Conservation (phyloP, 2,113 vertebrate genomes). For the Pelobates fuscus region DNA sequence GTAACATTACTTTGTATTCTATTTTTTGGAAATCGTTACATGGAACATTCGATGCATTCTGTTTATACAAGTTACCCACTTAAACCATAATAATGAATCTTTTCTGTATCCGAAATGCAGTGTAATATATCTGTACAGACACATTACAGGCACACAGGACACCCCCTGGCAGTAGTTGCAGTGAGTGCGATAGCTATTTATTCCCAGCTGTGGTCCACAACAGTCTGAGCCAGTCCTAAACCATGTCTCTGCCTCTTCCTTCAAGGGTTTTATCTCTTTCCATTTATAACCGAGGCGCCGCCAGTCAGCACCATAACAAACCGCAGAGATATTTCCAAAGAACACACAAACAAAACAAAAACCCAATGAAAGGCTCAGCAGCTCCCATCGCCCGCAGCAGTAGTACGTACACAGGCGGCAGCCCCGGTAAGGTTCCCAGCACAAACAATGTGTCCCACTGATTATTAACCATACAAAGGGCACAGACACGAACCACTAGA, state of each 20-base stretch:
- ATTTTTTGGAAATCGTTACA: too few relatives aligned
- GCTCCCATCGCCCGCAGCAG: not conserved
- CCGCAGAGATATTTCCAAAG: slow-evolving; percentile 31
- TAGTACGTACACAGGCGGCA: not conserved
- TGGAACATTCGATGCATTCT: too few relatives aligned
- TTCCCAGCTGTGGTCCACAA: slow-evolving; percentile 36
- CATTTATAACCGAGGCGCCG: slow-evolving; percentile 37
- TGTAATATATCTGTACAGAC: too few relatives aligned
- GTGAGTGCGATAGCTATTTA: slow-evolving; percentile 39
- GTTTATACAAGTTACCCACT: too few relatives aligned
- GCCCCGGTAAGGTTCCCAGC: not conserved
- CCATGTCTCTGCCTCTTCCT: slow-evolving; percentile 42
- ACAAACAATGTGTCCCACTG: too few relatives aligned
- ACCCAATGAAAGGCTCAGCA: not conserved
- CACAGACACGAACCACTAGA: too few relatives aligned
- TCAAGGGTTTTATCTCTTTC: slow-evolving; percentile 20
- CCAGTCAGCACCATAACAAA: slow-evolving; percentile 45
- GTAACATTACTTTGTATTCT: too few relatives aligned
- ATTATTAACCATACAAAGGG: too few relatives aligned
- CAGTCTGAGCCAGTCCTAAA: slow-evolving; percentile 5
- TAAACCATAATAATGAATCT: too few relatives aligned
- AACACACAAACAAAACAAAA: slow-evolving; percentile 21
- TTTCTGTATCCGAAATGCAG: too few relatives aligned
- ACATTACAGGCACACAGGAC: not conserved
- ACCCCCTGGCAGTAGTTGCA: not conserved